Evolutionary conservation across 1,140 invertebrate species (phyloP).

Genomic region (Cheumatopsyche charites): DNA sequence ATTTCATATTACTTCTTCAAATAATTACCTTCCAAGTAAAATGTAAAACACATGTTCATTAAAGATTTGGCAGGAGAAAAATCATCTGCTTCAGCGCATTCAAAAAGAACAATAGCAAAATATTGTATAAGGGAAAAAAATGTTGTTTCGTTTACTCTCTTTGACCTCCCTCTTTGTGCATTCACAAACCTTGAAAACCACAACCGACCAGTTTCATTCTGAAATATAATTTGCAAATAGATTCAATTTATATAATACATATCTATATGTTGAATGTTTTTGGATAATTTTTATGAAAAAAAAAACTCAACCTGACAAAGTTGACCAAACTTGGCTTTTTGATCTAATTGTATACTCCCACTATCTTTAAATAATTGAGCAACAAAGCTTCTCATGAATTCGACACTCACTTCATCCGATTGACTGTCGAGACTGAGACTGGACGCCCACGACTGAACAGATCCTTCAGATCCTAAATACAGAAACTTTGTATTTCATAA

Average conservation of each 20-base stretch:
- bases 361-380: constrained; percentile 69
- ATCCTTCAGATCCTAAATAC: constrained; percentile 67
- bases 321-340: constrained; percentile 73
- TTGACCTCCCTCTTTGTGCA: constrained; percentile 71
- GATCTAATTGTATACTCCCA: constrained; percentile 63
- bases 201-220: constrained; percentile 65
- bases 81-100: constrained; percentile 79
- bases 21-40: constrained; percentile 73
- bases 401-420: constrained; percentile 70
- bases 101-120: constrained; percentile 78
- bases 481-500: constrained; percentile 37
- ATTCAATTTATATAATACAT: neutral
- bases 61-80: constrained; percentile 77
- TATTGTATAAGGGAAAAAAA: constrained; percentile 80
- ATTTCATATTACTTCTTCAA: neutral
- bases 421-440: constrained; percentile 74
- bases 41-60: constrained; percentile 86
- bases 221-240: constrained; percentile 46
- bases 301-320: constrained; percentile 59
- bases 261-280: too few relatives aligned
- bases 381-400: constrained; percentile 77
- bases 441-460: constrained; percentile 75
- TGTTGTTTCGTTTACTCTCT: constrained; percentile 72
- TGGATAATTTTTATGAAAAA: neutral
- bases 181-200: constrained; percentile 79